Evolutionary conservation across 2,113 vertebrate species (phyloP), one percentile per base, ranked within the genome.

Genomic region (Astur gentilis): DNA sequence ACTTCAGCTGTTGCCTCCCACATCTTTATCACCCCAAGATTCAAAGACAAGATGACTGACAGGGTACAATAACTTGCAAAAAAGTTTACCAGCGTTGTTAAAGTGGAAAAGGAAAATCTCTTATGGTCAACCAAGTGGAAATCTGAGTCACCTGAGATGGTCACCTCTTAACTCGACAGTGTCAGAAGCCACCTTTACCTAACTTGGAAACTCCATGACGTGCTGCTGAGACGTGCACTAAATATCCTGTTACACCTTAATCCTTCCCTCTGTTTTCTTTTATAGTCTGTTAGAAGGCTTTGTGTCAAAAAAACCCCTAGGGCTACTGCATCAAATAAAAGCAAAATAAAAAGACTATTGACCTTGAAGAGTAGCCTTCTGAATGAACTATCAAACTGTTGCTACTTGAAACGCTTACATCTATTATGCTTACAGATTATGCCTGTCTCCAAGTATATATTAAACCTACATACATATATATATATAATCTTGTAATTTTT

Each of bases 1-100:
- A 95, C 94, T 93, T 97, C 94, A 97, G 87, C 87, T 96, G 88
- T 70, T 96, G 84, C 94, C 96, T 97, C 97, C 97, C 83, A 95
- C 95, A 85, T 72, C 69, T 93, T 95, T 87, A 91, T 83, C 96
- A 93, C 87, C 92, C 94, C 89, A 64, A 93, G 71, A 90, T 40
- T 88, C 87, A 91, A 90, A 81, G 87, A 87, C 62, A 95, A 87
- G 79, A 90, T 94, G 93, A 97, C 50, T 94, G 94, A 92, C 87
- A 96, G 55, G 47, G 34, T 79, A 81, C 65, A 92, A 34, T 47
- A 91, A 91, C 60, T 90, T 93, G 78, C 79, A 80, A 45, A 88
- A 67, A 76, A 71, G 32, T 69, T 73, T 47, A 87, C 83, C 36
- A 36, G 73, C 25, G 32, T 49, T 54, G 44, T 67, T 90, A 31